These are phyloP conservation scores for Caenorhabditis wallacei DNA, from an alignment of 2,888 invertebrate species.

Conservation along the genomic window DNA sequence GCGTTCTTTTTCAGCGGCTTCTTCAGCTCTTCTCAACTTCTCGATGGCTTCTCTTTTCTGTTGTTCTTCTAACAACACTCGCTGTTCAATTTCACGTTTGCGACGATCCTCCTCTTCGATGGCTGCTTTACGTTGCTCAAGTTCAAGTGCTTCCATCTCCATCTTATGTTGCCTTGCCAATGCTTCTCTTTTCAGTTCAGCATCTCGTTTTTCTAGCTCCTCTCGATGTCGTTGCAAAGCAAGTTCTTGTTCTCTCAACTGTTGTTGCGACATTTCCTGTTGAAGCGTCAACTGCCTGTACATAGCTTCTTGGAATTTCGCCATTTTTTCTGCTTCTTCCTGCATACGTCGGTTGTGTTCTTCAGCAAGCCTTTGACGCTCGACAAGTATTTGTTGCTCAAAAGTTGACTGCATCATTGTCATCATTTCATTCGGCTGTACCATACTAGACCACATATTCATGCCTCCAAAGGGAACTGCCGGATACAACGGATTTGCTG, in stretches of 20 bases:
- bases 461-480: conserved; percentile 42
- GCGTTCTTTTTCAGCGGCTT: conserved; percentile 50
- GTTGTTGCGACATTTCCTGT: conserved; percentile 61
- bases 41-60: conserved; percentile 36
- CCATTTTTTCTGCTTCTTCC: conserved; percentile 55
- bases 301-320: conserved; percentile 58
- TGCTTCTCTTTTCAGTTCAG: conserved; percentile 63
- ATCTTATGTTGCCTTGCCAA: conserved; percentile 57
- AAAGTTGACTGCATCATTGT: conserved; percentile 44
- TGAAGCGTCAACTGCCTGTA: conserved; percentile 66
- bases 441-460: conserved; percentile 61
- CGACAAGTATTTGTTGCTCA: conserved; percentile 69
- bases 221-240: conserved; percentile 63
- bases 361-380: conserved; percentile 59
- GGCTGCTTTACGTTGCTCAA: conserved; percentile 53
- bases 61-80: conserved; percentile 38
- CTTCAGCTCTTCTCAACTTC: conserved; percentile 45
- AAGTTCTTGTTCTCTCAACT: conserved; percentile 66
- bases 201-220: conserved; percentile 66
- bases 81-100: conserved; percentile 58
- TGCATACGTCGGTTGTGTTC: conserved; percentile 44
- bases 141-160: conserved; percentile 47
- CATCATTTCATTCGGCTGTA: conserved; percentile 25
- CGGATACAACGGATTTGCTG: conserved; percentile 41
- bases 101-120: conserved; percentile 49